Percentiles rank a stretch among this genome's conserved stretches.
phyloP scores from a whole-genome alignment of 2,113 vertebrate genomes.

The Paracanthobrama guichenoti region DNA sequence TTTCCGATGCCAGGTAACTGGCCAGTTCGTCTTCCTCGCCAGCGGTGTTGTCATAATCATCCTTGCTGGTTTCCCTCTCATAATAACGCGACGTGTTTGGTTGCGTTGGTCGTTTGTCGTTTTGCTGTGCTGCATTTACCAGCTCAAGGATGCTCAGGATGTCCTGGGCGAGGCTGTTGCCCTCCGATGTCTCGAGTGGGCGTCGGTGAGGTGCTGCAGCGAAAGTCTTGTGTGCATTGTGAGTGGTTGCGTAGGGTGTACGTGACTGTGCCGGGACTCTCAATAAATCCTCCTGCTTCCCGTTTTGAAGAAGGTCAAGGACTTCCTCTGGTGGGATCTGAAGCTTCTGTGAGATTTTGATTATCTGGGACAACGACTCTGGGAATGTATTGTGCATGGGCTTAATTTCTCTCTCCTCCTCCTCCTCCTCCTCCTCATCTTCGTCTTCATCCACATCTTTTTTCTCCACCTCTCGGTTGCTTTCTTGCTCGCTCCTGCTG shows the following conservation, averaged over 20 bases:
- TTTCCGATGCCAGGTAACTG: constrained; percentile 81
- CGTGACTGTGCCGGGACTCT: constrained; percentile 67
- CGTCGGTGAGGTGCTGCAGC: constrained; percentile 73
- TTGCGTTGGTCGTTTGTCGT: constrained; percentile 69
- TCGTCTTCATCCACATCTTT: constrained; percentile 61
- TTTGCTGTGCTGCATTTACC: constrained; percentile 71
- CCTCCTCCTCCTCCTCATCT: constrained; percentile 61
- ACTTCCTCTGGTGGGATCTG: constrained; percentile 91
- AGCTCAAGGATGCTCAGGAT: constrained; percentile 85
- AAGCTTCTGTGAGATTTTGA: constrained; percentile 88
- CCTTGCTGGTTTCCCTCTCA: constrained; percentile 68
- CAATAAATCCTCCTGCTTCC: constrained; percentile 68
- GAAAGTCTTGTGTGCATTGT: constrained; percentile 72
- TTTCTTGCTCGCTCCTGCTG: constrained; percentile 26
- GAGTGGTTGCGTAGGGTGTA: constrained; percentile 71
- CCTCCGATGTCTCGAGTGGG: constrained; percentile 59
- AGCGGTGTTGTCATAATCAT: constrained; percentile 75
- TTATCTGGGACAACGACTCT: constrained; percentile 82
- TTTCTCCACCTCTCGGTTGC: constrained; percentile 68
- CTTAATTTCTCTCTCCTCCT: constrained; percentile 74
- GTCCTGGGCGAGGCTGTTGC: constrained; percentile 78
- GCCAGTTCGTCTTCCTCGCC: constrained; percentile 83
- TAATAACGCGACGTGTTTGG: constrained; percentile 72
- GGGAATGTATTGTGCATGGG: constrained; percentile 77
- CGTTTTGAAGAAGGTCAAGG: constrained; percentile 83